These are phyloP conservation scores for Pyrocephalus nanus DNA, from an alignment of 2,797 vertebrate genomes.

Conservation along the genomic window DNA sequence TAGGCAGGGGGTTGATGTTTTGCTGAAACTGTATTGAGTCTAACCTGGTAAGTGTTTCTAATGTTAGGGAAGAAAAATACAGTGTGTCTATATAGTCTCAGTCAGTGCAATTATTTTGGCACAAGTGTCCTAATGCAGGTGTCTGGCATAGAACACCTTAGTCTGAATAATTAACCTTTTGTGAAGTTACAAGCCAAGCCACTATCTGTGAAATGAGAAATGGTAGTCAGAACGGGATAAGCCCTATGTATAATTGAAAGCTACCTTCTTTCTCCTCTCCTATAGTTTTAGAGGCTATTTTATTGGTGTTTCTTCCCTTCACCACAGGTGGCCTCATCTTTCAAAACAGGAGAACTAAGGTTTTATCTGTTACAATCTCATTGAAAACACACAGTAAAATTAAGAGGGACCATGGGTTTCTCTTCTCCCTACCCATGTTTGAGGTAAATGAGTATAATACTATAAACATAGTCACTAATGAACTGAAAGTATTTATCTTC, in stretches of 20 bases:
- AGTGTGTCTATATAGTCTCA: not conserved
- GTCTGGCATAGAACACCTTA: not conserved
- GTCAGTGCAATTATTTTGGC: not conserved
- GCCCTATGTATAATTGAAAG: not conserved
- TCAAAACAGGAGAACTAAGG: not conserved
- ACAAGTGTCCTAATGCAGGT: not conserved
- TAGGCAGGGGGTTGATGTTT: not conserved
- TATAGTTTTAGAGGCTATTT: not conserved
- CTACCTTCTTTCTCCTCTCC: not conserved
- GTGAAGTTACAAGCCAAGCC: not conserved
- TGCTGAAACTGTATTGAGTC: not conserved
- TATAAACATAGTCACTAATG: not conserved
- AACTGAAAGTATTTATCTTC: not conserved
- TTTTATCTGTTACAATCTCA: not conserved
- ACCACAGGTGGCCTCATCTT: not conserved
- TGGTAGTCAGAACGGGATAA: not conserved
- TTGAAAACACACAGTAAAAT: slow-evolving; percentile 3
- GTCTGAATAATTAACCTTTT: not conserved
- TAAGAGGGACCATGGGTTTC: not conserved
- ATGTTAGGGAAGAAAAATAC: not conserved
- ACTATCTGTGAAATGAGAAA: not conserved
- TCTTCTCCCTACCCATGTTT: not conserved
- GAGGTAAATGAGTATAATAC: not conserved
- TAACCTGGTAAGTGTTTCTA: not conserved
- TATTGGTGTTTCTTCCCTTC: not conserved